Base-by-base conservation (phyloP, 2,113 vertebrate genomes). In the Balaenoptera acutorostrata region DNA sequence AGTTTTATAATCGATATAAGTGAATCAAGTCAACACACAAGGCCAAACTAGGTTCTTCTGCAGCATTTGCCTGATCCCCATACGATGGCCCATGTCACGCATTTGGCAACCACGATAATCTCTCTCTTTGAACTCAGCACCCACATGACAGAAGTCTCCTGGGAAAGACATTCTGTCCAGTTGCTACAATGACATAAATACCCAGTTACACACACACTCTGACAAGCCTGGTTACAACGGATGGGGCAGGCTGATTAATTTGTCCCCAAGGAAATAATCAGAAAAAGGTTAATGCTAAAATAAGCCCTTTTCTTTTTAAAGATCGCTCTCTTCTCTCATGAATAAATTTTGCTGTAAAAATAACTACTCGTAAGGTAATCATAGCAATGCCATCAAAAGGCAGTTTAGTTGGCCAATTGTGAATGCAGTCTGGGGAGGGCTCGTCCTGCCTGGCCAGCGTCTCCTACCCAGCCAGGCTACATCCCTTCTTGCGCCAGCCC, bases 201-300 rank as follows among this genome's bases (percentile, higher is more conserved):
- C 41, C 57, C 21, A 14, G 41, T 7, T 7, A 52, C 13, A 20
- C 11, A 63, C 46, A n/a, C 5, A 29, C 23, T 64, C 8, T 44
- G 59, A 46, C n/a, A 11, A 82, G 59, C 69, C 66, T 97, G 90
- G 96, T 91, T 88, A 95, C 95, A 71, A 80, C 39, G 63, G 41
- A 95, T 36, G 44, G 82, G 72, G 44, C 0, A 21, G 77, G 69
- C 87, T 95, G 95, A 71, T 75, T 18, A 77, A 98, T 82, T 87
- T 93, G 80, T 2, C 91, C 52, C 75, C 39, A 71, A 82, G 66
- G 44, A 92, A 93, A 68, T 85, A 49, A 64, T 85, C 72, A 29
- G 6, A 64, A 97, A 97, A 94, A 27, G 44, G 36, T 74, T 39
- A 86, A 90, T 92, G 41, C 18, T 52, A 80, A 97, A 92, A 93